These are phyloP conservation scores for Porites evermanni DNA, from an alignment of 92 coral and sea anemone genomes.

Conservation along the genomic window DNA sequence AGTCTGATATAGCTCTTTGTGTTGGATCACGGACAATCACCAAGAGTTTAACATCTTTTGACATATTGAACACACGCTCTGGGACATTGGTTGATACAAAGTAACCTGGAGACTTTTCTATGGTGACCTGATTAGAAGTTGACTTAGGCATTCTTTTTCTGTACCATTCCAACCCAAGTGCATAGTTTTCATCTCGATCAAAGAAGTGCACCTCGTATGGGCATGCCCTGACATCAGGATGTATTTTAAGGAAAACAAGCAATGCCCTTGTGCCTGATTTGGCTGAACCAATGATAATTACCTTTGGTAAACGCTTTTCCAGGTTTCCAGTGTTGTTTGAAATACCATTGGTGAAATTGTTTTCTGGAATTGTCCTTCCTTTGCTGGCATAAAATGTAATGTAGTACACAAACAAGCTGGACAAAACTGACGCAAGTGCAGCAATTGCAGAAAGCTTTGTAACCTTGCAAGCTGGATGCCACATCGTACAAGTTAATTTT, in stretches of 20 bases:
- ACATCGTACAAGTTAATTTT: not conserved
- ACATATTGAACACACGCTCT: conserved; percentile 74
- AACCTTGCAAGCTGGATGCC: not conserved
- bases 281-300: conserved; percentile 88
- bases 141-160: conserved; percentile 79
- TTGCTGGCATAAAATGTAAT: not conserved
- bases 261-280: conserved; percentile 98
- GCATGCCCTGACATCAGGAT: conserved; percentile 89
- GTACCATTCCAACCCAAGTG: conserved; percentile 89
- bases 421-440: not conserved
- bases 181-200: conserved; percentile 76
- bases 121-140: conserved; percentile 66
- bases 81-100: conserved; percentile 73
- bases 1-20: conserved; percentile 88
- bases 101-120: conserved; percentile 97
- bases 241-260: conserved; percentile 86
- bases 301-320: conserved; percentile 84
- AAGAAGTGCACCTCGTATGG: conserved; percentile 89
- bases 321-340: not conserved
- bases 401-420: conserved; percentile 20
- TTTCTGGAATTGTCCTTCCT: not conserved
- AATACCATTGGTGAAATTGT: not conserved
- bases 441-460: not conserved
- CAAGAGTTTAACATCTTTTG: conserved; percentile 76
- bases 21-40: conserved; percentile 96